These are phyloP conservation scores for Clarias gariepinus DNA, from an alignment of 2,113 vertebrate species.

Conservation along the genomic window DNA sequence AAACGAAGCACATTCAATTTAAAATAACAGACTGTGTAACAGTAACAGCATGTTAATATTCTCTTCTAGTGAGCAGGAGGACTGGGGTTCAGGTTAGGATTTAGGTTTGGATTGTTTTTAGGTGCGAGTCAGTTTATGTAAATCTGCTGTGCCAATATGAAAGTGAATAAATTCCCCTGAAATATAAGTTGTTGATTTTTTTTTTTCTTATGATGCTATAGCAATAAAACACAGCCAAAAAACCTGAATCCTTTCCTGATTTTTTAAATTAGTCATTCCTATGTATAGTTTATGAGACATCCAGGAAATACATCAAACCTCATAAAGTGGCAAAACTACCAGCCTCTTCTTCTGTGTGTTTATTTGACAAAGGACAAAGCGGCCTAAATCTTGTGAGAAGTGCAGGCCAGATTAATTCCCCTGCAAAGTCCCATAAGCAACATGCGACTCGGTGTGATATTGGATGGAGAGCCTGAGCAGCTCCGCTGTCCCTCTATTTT, in stretches of 20 bases:
- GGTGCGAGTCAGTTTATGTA: background rate
- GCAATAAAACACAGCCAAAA: constrained; percentile 11
- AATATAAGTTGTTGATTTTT: background rate
- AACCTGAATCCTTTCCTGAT: constrained; percentile 21
- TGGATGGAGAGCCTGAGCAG: constrained; percentile 40
- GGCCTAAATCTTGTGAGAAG: constrained; percentile 18
- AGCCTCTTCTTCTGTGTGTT: constrained; percentile 10
- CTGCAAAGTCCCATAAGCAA: constrained; percentile 36
- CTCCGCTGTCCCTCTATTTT: constrained; percentile 19
- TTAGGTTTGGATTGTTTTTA: background rate
- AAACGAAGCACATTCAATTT: background rate
- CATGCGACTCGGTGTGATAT: constrained; percentile 32
- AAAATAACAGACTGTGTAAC: background rate
- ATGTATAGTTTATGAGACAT: constrained; percentile 40
- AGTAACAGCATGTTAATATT: background rate
- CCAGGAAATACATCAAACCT: constrained; percentile 22
- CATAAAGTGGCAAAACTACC: constrained; percentile 6
- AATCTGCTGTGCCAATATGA: background rate
- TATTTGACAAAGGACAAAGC: constrained; percentile 35
- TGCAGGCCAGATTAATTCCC: constrained; percentile 44
- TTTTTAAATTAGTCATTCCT: constrained; percentile 25
- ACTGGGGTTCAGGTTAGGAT: background rate
- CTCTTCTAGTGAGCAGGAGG: background rate
- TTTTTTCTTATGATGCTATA: constrained; percentile 8
- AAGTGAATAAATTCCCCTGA: background rate